Evolutionary conservation across 2,113 vertebrate genomes (phyloP).

Genomic region (Murina feae): DNA sequence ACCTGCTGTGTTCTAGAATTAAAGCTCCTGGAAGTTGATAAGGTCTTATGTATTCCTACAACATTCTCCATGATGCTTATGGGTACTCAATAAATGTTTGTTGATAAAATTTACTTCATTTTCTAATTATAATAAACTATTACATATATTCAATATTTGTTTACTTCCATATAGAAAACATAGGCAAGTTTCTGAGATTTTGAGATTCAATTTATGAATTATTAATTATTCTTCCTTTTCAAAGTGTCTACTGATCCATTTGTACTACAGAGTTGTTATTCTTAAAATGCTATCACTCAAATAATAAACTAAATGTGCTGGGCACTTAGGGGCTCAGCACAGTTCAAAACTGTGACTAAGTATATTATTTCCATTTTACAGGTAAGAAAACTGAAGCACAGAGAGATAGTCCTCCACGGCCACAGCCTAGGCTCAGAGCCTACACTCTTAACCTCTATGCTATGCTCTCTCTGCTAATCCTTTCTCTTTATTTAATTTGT

Average conservation of each 20-base stretch:
- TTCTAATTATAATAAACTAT: neutral
- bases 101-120: neutral
- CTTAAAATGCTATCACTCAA: neutral
- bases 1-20: neutral
- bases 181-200: neutral
- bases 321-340: neutral
- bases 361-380: neutral
- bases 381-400: neutral
- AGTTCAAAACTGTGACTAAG: neutral
- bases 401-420: neutral
- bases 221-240: slow-evolving; percentile 21
- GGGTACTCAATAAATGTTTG: neutral
- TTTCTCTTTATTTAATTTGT: neutral
- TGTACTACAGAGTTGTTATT: neutral
- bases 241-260: neutral
- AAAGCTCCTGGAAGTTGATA: neutral
- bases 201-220: slow-evolving; percentile 8
- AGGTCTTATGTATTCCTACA: neutral
- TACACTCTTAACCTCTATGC: neutral
- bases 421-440: neutral
- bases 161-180: neutral
- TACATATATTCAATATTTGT: neutral
- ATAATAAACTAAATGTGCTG: neutral
- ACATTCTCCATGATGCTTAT: neutral
- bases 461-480: neutral